Percentiles rank a stretch among this genome's conserved stretches.
These are phyloP conservation scores for Cephonodes hylas DNA, from an alignment of 2,888 invertebrate genomes.

Conservation along the genomic window DNA sequence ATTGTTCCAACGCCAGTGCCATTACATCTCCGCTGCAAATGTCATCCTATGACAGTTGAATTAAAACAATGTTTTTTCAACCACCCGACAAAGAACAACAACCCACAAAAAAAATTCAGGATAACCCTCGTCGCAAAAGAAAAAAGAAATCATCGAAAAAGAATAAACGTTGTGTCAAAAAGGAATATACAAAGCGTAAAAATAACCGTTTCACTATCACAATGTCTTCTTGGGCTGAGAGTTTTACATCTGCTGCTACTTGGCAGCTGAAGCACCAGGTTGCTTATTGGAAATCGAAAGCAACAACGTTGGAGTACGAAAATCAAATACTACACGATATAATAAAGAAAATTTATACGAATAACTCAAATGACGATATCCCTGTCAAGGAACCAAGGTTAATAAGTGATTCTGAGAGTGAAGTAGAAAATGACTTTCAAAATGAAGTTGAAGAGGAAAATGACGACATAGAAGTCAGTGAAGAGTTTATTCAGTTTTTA, in stretches of 20 bases:
- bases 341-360: conserved; percentile 53
- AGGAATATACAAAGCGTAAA: conserved; percentile 30
- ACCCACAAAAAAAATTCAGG: conserved; percentile 23
- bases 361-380: conserved; percentile 16
- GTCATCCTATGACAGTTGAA: conserved; percentile 1
- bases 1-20: no score
- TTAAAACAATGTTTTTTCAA: conserved; percentile 44
- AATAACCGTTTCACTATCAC: conserved; percentile 34
- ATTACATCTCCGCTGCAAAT: neutral
- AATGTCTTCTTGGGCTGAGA: conserved; percentile 70
- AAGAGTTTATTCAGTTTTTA: conserved; percentile 83
- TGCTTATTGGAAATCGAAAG: conserved; percentile 83
- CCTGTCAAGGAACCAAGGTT: no score
- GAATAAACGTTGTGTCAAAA: conserved; percentile 35
- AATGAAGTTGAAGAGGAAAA: conserved; percentile 33
- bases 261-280: conserved; percentile 81
- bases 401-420: neutral
- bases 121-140: conserved; percentile 31
- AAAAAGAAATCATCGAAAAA: conserved; percentile 42
- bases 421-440: neutral
- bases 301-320: conserved; percentile 79
- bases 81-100: conserved; percentile 34
- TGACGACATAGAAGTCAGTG: conserved; percentile 78
- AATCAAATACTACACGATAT: conserved; percentile 79
- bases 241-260: conserved; percentile 59